phyloP scores from a whole-genome alignment of 2,797 vertebrate genomes.

The Neomorphus geoffroyi region DNA sequence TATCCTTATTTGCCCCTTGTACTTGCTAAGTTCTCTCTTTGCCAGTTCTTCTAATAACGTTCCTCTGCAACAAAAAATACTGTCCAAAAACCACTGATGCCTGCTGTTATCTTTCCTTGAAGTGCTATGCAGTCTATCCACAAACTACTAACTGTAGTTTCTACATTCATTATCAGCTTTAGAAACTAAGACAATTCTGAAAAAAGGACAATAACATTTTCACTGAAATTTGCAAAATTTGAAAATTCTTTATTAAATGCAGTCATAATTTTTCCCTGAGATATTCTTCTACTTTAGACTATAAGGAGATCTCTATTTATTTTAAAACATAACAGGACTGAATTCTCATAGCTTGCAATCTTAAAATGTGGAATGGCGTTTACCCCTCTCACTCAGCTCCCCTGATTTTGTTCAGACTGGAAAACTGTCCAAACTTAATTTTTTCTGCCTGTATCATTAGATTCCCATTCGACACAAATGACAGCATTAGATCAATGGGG shows the following conservation, averaged over 20 bases:
- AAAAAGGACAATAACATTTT: neutral
- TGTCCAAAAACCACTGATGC: neutral
- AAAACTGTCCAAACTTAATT: neutral
- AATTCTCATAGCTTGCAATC: neutral
- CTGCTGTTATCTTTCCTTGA: neutral
- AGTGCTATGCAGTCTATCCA: neutral
- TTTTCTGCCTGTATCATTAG: neutral
- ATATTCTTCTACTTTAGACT: neutral
- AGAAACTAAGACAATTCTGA: neutral
- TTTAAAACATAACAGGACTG: neutral
- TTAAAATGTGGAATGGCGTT: neutral
- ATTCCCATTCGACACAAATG: neutral
- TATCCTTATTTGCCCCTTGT: slow-evolving; percentile 11
- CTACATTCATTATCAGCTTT: neutral
- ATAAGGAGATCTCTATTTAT: neutral
- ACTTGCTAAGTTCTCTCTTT: neutral
- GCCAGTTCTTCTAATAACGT: neutral
- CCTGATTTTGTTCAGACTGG: neutral
- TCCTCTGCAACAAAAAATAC: neutral
- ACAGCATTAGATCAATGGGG: neutral
- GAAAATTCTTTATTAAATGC: neutral
- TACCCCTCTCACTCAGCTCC: neutral
- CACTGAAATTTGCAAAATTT: neutral
- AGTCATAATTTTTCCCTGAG: neutral
- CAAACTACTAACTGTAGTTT: neutral